Evolutionary conservation across 1,140 invertebrate species (phyloP), one percentile per base, ranked within the genome.

Genomic region (Caenorhabditis latens): DNA sequence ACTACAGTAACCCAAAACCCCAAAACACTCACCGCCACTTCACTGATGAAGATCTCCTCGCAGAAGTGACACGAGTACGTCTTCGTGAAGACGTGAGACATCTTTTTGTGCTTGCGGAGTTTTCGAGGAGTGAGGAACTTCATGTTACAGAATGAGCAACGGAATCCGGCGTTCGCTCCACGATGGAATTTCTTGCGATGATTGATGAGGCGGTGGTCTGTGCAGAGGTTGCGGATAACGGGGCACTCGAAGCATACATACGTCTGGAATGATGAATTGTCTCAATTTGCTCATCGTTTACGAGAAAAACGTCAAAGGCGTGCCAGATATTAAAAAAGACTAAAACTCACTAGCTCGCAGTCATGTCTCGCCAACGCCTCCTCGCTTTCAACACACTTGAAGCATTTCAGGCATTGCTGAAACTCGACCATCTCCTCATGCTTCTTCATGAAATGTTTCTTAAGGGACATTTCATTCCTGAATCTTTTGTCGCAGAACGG

Each of bases 81-180:
- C 61, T 92, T 92, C 4, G 92, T 92, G 88, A 92, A 92, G 32
- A 92, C 92, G 79, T 92, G 91, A 50, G 91, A 92, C 91, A 92
- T 92, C 87, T 92, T 92, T 75, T 93, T 92, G 88, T 92, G 91
- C 89, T 92, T 92, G n/a, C 71, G 19, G 1, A 92, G 88, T 65
- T 92, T 92, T 16, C 91, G 57, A 21, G 91, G 91, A 5, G 91
- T 92, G 19, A 92, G 63, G 83, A 92, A 92, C 82, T 92, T 92
- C 84, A 90, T 88, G 63, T 91, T 93, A 88, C 91, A 92, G 14
- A 90, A 83, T 42, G 92, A 90, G 67, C 91, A 92, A 63, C 91
- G 92, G 86, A 92, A 92, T 1, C 91, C 91, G 21, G 90, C 92
- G 75, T 92, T 90, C 11, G 71, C 71, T 48, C 71, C 71, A n/a